These are phyloP conservation scores for Panopea generosa DNA, from an alignment of 2,888 invertebrate genomes.

Conservation along the genomic window DNA sequence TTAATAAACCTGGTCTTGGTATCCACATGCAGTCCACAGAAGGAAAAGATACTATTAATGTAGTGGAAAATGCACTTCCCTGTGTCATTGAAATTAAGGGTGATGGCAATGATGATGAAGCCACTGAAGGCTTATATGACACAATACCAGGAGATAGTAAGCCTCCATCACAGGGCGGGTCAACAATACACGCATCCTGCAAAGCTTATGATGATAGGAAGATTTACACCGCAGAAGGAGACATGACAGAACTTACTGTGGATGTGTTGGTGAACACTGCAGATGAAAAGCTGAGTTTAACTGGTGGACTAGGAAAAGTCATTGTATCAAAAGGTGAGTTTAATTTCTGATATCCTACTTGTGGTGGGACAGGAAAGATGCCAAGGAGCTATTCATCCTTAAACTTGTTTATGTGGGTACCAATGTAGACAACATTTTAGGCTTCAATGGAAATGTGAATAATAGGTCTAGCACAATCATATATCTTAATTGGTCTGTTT, in stretches of 20 bases:
- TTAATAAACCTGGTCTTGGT: slow-evolving; percentile 39
- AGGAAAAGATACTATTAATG: slow-evolving; percentile 22
- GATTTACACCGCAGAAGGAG: slow-evolving; percentile 38
- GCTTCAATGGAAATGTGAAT: no score
- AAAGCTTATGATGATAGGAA: slow-evolving; percentile 21
- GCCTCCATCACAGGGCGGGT: not conserved
- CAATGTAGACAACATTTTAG: no score
- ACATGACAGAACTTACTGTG: slow-evolving; percentile 44
- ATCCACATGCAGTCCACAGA: slow-evolving; percentile 25
- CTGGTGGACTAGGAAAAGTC: slow-evolving; percentile 33
- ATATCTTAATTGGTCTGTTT: no score
- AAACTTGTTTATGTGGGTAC: no score
- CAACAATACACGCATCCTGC: slow-evolving; percentile 13
- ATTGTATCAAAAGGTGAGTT: slow-evolving; percentile 27
- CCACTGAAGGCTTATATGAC: no score
- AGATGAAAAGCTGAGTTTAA: slow-evolving; percentile 30
- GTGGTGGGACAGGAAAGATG: no score
- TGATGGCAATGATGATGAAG: slow-evolving; percentile 17
- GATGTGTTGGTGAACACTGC: slow-evolving; percentile 42
- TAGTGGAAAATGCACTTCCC: slow-evolving; percentile 12
- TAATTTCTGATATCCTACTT: no score
- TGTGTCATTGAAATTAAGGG: slow-evolving; percentile 18
- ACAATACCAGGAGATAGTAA: not conserved
- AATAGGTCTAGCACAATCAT: no score
- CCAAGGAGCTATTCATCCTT: no score